These are phyloP conservation scores for Zele albiditarsus DNA, from an alignment of 2,888 invertebrate genomes.

Conservation along the genomic window DNA sequence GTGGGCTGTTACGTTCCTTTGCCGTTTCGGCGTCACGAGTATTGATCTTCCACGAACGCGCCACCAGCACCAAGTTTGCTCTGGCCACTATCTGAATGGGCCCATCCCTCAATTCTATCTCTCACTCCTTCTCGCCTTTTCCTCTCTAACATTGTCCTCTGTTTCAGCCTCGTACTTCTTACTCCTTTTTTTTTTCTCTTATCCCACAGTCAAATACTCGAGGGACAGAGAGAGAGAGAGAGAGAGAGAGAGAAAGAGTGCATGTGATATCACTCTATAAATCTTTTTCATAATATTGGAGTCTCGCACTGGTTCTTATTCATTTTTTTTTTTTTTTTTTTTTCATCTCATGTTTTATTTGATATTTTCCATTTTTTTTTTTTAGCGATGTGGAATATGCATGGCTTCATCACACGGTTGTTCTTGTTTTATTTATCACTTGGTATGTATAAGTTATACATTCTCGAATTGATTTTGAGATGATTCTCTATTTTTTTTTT, in stretches of 20 bases:
- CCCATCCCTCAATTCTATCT: slow-evolving; percentile 56
- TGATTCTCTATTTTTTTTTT: no score
- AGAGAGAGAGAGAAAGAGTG: neutral
- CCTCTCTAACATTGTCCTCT: neutral
- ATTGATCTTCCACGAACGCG: slow-evolving; percentile 64
- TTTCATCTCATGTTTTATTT: neutral
- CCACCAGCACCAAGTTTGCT: slow-evolving; percentile 56
- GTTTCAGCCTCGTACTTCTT: slow-evolving; percentile 11
- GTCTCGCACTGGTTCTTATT: neutral
- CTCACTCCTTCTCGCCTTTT: slow-evolving; percentile 48
- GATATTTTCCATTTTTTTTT: neutral
- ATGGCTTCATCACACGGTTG: no score
- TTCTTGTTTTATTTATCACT: no score
- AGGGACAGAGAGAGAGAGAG: neutral
- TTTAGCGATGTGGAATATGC: neutral
- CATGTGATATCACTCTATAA: neutral
- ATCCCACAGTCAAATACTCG: neutral
- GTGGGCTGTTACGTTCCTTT: slow-evolving; percentile 49
- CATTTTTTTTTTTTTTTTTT: neutral
- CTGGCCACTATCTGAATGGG: slow-evolving; percentile 66
- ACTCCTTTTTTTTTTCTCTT: neutral
- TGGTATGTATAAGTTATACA: no score
- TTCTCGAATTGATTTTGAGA: no score
- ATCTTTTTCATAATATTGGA: no score
- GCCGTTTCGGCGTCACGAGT: slow-evolving; percentile 67